These are phyloP conservation scores for Masticophis lateralis DNA, from an alignment of 2,797 vertebrate genomes.

Conservation along the genomic window DNA sequence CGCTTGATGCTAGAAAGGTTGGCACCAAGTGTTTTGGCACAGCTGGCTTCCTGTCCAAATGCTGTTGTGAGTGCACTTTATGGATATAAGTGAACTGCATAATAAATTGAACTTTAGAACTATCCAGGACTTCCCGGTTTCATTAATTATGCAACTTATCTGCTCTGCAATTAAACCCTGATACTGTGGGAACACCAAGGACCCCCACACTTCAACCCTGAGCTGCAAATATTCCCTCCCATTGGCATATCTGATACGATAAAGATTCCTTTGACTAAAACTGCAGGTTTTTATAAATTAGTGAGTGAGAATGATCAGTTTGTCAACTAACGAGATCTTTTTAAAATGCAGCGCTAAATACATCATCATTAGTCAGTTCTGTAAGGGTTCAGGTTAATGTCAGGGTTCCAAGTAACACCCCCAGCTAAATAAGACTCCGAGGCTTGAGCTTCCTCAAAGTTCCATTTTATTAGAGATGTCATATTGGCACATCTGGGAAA, in stretches of 20 bases:
- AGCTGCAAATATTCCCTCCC: not conserved
- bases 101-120: constrained; percentile 29
- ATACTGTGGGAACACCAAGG: not conserved
- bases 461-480: too few species aligned
- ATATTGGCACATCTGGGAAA: too few species aligned
- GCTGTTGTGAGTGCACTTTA: not conserved
- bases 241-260: not conserved
- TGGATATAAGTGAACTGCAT: constrained; percentile 7
- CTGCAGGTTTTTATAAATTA: not conserved
- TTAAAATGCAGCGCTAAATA: not conserved
- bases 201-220: not conserved
- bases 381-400: too few species aligned
- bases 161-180: not conserved
- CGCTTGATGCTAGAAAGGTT: accelerated
- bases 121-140: not conserved
- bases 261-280: not conserved
- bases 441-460: too few species aligned
- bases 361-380: not conserved
- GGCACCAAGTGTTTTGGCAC: not conserved
- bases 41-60: constrained; percentile 29
- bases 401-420: too few species aligned
- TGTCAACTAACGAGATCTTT: not conserved
- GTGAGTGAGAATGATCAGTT: not conserved
- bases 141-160: constrained; percentile 4
- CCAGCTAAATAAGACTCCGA: too few species aligned